Base-by-base conservation (phyloP, 2,797 vertebrate species). In the Eulemur coronatus region DNA sequence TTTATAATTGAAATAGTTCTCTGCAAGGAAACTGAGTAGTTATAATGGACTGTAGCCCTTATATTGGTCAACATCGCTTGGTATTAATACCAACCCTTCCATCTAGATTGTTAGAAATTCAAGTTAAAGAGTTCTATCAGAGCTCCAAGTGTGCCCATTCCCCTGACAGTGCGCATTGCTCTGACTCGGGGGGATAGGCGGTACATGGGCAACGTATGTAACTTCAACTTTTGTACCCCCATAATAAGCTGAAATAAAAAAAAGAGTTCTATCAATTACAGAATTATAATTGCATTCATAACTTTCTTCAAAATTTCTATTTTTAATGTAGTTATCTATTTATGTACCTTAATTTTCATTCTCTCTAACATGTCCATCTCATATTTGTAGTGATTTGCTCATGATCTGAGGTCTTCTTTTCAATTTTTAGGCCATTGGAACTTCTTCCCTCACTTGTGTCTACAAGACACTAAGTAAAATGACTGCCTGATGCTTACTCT, bases 301-400 rank as follows among this genome's bases (percentile, higher is more conserved):
- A 12, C 4, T 15, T 94, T 50, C 38, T 70, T 78, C 33, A 63
- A 84, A 61, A 24, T 11, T 65, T 84, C 75, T 30, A 38, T 76
- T 89, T 96, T 94, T 65, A 57, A 72, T 91, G 28, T 75, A 55
- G 33, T 75, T 79, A 50, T 73, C 41, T 79, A 73, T 67, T 89
- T 79, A 76, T 55, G 17, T 65, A 59, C 30, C 20, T 92, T 80
- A 65, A 57, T 48, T 93, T 91, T 89, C n/a, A 59, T 61, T 72
- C 17, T 33, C 30, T n/a, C 13, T 20, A 76, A 20, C 35, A 52
- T 24, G 17, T 20, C 4, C 55, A 46, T 38, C 6, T 92, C 69
- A 41, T 88, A 69, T 84, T 50, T 91, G 26, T 59, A 81, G 20
- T 50, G 57, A 48, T 63, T 91, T 84, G n/a, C n/a, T 81, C 50